Base-by-base conservation (phyloP, 2,888 invertebrate species). In the Tenthredo notha region DNA sequence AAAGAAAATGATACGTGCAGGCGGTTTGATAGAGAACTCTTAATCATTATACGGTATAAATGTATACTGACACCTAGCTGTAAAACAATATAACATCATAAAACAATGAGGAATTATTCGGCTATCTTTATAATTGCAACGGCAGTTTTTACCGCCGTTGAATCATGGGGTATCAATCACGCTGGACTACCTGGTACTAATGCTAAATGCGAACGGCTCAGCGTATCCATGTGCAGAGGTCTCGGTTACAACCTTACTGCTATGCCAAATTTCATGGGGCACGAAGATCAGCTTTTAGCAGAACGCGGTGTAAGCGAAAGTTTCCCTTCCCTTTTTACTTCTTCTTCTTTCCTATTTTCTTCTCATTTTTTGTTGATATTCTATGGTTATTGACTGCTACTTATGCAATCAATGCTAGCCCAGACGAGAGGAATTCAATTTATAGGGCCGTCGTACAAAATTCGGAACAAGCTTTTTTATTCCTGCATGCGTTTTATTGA, bases 221-320 rank as follows among this genome's bases (percentile, higher is more conserved):
- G 95, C 84, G 96, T 97, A 86, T 96, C 97, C 72, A 95, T 97
- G 93, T 98, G 98, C 93, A 96, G 96, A 92, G 97, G 97, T 90
- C 94, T 98, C 92, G 96, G 97, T 89, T 98, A 98, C 94, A 98
- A 98, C 94, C 96, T 96, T 94, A 98, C 98, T 40, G 95, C 96
- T 50, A 96, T 98, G 97, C 98, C 98, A 82, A 98, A 98, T 94
- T 95, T 97, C 86, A 95, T 98, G 93, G 97, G 97, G 1, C 97
- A 98, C 92, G 95, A 95, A 86, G 96, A 96, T 92, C 98, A 98
- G 94, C 95, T 96, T 90, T 97, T 97, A 91, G 98, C 98, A 84
- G 97, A 97, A 91, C 95, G 96, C 91, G 96, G 96, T 95, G 97
- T 98, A 94, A 96, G 94, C 89, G 15, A 50, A 37, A 43, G 33